phyloP scores from a whole-genome alignment of 2,888 invertebrate species.

The Masnerella sp. region DNA sequence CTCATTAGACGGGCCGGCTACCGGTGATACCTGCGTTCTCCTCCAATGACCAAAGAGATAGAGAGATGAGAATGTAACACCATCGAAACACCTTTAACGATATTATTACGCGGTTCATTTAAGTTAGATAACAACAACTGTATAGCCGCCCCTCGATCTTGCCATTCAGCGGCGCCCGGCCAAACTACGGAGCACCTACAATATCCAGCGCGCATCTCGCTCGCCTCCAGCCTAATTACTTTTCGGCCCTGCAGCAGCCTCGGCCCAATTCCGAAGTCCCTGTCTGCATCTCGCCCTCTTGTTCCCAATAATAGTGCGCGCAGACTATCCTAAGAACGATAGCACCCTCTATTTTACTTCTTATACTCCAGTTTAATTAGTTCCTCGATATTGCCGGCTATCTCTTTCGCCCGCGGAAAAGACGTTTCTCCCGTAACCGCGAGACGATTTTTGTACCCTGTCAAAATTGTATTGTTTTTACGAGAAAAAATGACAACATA shows the following conservation, averaged over 20 bases:
- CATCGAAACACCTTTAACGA: slow-evolving; percentile 71
- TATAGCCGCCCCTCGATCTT: slow-evolving; percentile 56
- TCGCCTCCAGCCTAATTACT: slow-evolving; percentile 75
- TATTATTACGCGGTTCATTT: slow-evolving; percentile 76
- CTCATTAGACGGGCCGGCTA: slow-evolving; percentile 40
- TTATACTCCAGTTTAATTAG: slow-evolving; percentile 75
- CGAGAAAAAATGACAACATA: no score
- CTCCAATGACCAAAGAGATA: slow-evolving; percentile 63
- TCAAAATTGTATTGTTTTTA: no score
- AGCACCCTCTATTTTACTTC: slow-evolving; percentile 74
- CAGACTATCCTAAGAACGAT: slow-evolving; percentile 69
- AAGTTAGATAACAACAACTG: slow-evolving; percentile 75
- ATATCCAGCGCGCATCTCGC: slow-evolving; percentile 74
- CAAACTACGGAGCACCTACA: slow-evolving; percentile 63
- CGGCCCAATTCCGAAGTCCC: slow-evolving; percentile 59
- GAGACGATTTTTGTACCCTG: no score
- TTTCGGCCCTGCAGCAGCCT: slow-evolving; percentile 68
- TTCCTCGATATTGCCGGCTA: slow-evolving; percentile 73
- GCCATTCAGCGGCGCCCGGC: slow-evolving; percentile 46
- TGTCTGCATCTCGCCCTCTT: slow-evolving; percentile 30
- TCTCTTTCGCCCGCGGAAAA: slow-evolving; percentile 66
- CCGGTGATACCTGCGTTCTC: slow-evolving; percentile 54
- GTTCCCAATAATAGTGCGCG: slow-evolving; percentile 59
- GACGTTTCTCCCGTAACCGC: no score
- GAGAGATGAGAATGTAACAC: slow-evolving; percentile 52